A percentile compares a stretch with the other conserved stretches of the same genome.
Conservation (phyloP, 1,140 invertebrate species). For the Lepidurus arcticus region DNA sequence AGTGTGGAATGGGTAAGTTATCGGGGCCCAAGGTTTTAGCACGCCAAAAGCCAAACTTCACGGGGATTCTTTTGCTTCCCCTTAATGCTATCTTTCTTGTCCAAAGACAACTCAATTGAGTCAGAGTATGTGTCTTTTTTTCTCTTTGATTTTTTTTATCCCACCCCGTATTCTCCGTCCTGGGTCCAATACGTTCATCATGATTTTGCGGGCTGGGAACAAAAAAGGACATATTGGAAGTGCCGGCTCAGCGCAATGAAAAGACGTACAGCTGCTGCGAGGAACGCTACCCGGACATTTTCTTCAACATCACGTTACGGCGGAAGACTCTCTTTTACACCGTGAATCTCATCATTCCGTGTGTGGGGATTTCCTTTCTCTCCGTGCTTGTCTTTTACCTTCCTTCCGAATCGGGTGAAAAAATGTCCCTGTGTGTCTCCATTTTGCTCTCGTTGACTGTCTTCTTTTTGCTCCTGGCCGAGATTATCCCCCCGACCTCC, state of each 20-base stretch:
- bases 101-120: background rate
- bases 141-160: background rate
- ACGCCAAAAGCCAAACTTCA: constrained; percentile 9
- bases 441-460: constrained; percentile 97
- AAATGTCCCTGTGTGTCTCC: constrained; percentile 89
- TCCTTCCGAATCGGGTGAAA: constrained; percentile 84
- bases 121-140: background rate
- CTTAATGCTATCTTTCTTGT: background rate
- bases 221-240: constrained; percentile 56
- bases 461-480: constrained; percentile 94
- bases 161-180: background rate
- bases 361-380: constrained; percentile 92
- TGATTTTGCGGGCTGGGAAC: constrained; percentile 48
- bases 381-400: constrained; percentile 98
- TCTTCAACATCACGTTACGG: constrained; percentile 94
- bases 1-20: constrained; percentile 88
- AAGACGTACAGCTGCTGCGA: constrained; percentile 81
- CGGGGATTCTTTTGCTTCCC: background rate
- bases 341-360: constrained; percentile 92
- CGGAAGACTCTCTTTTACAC: constrained; percentile 97
- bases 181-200: constrained; percentile 41
- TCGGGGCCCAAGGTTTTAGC: background rate
- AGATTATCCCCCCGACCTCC: constrained; percentile 99
- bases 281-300: constrained; percentile 91
- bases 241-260: constrained; percentile 77